Evolutionary conservation across 92 coral and sea anemone species (phyloP).

Genomic region (Umimayanthus kanabou): DNA sequence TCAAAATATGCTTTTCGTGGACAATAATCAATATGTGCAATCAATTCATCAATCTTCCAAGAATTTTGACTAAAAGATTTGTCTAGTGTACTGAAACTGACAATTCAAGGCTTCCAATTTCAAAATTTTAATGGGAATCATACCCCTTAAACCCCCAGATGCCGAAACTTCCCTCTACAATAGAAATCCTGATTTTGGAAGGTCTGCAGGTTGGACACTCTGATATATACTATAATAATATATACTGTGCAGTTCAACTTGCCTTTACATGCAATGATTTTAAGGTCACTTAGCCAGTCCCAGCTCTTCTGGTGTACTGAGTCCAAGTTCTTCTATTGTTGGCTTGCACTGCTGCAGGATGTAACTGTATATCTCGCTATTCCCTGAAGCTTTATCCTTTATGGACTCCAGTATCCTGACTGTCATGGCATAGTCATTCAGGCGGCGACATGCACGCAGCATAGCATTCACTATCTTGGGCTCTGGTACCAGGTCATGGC

Average conservation of each 20-base stretch:
- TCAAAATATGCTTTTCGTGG: no score
- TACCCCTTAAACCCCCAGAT: no score
- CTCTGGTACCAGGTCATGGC: slow-evolving; percentile 95
- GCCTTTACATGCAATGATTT: not conserved
- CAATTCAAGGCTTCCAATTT: no score
- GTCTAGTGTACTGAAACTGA: no score
- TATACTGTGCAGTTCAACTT: not conserved
- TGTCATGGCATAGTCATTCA: slow-evolving; percentile 80
- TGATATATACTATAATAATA: not conserved
- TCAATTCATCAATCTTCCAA: no score
- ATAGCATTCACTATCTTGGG: slow-evolving; percentile 95
- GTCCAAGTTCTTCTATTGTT: slow-evolving; percentile 84
- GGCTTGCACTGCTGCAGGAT: slow-evolving; percentile 85
- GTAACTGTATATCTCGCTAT: slow-evolving; percentile 81
- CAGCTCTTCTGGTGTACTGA: slow-evolving; percentile 87
- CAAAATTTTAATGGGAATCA: no score
- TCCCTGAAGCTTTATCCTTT: slow-evolving; percentile 82
- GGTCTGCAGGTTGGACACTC: no score
- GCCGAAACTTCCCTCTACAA: no score
- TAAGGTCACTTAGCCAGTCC: slow-evolving; percentile 62
- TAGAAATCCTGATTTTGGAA: no score
- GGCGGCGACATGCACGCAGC: slow-evolving; percentile 92
- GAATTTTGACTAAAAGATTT: no score
- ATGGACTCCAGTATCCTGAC: slow-evolving; percentile 81
- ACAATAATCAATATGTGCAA: no score